Percentiles rank a stretch among this genome's conserved stretches.
Conservation (phyloP, 1,140 invertebrate species). For the Papilio dardanus region DNA sequence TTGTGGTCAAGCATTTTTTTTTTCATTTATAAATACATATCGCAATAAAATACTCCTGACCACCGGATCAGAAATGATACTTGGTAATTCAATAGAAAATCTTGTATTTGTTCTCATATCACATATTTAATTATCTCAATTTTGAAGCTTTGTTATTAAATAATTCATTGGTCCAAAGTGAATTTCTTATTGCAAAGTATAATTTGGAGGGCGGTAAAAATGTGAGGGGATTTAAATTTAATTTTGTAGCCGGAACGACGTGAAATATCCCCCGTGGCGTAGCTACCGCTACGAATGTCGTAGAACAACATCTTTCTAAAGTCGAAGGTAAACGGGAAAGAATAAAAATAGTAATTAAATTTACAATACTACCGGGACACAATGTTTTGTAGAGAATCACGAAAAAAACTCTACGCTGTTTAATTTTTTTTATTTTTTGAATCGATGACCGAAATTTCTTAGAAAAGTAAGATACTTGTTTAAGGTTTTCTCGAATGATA, state of each 20-base stretch:
- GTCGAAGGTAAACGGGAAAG: conserved; percentile 45
- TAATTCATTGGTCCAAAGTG: conserved; percentile 51
- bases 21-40: no score
- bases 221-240: conserved; percentile 81
- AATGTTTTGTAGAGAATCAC: not conserved
- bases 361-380: conserved; percentile 40
- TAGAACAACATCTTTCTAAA: conserved; percentile 59
- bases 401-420: not conserved
- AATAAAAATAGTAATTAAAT: conserved; percentile 57
- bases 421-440: not conserved
- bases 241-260: conserved; percentile 77
- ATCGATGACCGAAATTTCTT: not conserved
- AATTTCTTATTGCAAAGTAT: conserved; percentile 70
- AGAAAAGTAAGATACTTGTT: no score
- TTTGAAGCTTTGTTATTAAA: conserved; percentile 47
- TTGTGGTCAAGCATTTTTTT: no score
- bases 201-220: conserved; percentile 78
- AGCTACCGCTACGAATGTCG: conserved; percentile 65
- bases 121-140: not conserved
- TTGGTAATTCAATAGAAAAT: not conserved
- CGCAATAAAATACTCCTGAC: not conserved
- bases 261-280: conserved; percentile 73
- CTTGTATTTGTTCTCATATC: no score
- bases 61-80: not conserved
- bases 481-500: no score